These are phyloP conservation scores for Dasyornis broadbenti DNA, from an alignment of 2,113 vertebrate genomes.

Conservation along the genomic window DNA sequence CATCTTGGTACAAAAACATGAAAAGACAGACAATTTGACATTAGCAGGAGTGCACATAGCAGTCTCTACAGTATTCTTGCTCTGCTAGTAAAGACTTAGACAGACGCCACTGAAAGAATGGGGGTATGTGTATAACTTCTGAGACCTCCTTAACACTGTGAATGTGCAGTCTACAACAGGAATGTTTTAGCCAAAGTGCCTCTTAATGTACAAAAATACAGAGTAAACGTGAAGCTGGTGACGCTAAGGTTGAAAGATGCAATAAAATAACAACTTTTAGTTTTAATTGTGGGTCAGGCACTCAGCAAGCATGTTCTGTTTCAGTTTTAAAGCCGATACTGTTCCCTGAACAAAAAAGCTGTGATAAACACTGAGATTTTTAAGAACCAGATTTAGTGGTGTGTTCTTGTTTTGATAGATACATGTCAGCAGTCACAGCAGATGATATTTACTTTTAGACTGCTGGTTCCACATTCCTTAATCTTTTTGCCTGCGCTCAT, in stretches of 20 bases:
- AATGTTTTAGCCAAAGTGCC: neutral
- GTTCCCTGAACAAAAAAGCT: neutral
- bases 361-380: neutral
- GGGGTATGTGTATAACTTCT: neutral
- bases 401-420: neutral
- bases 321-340: neutral
- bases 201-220: neutral
- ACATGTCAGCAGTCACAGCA: neutral
- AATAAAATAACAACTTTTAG: neutral
- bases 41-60: neutral
- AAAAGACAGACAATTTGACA: neutral
- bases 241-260: neutral
- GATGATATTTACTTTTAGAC: conserved; percentile 24
- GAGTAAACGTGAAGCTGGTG: neutral
- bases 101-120: neutral
- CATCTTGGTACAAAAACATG: neutral
- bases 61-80: neutral
- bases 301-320: neutral
- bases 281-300: neutral
- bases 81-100: neutral
- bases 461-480: neutral
- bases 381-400: neutral
- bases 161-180: neutral
- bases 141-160: neutral
- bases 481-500: conserved; percentile 7